Conservation (phyloP, 2,888 invertebrate species). For the Anarsia innoxiella region DNA sequence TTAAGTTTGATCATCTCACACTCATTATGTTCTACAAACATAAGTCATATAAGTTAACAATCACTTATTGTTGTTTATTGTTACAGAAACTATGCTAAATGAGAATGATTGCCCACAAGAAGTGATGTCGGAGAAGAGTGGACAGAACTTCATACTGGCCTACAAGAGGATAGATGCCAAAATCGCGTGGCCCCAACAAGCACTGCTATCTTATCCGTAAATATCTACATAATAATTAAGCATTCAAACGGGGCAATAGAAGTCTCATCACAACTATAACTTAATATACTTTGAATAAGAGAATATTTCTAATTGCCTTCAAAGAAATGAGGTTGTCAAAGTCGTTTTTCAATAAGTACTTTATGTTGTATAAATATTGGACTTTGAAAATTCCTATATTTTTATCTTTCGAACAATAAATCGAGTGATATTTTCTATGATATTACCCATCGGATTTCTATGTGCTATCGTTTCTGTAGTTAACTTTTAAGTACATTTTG, state of each 20-base stretch:
- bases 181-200: constrained; percentile 93
- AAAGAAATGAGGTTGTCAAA: neutral
- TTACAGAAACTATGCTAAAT: constrained; percentile 89
- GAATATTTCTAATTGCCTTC: constrained; percentile 7
- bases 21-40: too few relatives aligned
- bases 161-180: constrained; percentile 97
- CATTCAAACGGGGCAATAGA: constrained; percentile 2
- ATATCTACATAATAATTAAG: neutral
- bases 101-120: constrained; percentile 95
- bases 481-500: constrained; percentile 43
- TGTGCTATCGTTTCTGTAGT: constrained; percentile 20
- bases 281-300: neutral
- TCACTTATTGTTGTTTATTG: constrained; percentile 11
- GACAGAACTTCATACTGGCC: constrained; percentile 92
- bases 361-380: constrained; percentile 32
- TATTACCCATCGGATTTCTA: constrained; percentile 43
- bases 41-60: too few relatives aligned
- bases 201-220: constrained; percentile 55
- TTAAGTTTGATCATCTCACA: too few relatives aligned
- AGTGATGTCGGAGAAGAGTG: constrained; percentile 81
- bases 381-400: constrained; percentile 24
- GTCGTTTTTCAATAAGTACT: too few relatives aligned
- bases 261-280: constrained; percentile 22
- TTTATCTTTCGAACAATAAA: constrained; percentile 53
- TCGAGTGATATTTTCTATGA: constrained; percentile 68